Evolutionary conservation across 2,113 vertebrate genomes (phyloP).

Genomic region (Tor tambroides): DNA sequence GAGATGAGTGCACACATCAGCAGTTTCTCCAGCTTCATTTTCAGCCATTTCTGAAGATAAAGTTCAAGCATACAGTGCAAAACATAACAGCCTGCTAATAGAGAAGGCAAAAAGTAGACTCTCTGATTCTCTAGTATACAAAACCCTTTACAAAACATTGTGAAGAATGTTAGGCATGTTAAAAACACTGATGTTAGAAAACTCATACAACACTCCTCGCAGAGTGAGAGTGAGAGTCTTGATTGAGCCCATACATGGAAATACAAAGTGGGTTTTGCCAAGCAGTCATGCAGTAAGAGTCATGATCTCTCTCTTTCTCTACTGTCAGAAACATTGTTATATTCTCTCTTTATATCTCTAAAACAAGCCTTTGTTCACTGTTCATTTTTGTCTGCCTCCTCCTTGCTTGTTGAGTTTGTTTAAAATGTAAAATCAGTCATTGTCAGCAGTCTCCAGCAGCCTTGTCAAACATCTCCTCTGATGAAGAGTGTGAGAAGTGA

Average conservation of each 20-base stretch:
- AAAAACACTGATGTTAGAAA: constrained; percentile 29
- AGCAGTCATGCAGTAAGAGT: constrained; percentile 43
- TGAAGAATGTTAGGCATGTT: constrained; percentile 32
- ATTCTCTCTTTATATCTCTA: background rate
- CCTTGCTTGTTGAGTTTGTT: constrained; percentile 28
- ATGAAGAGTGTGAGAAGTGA: background rate
- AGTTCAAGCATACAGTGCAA: background rate
- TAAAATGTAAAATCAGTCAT: constrained; percentile 21
- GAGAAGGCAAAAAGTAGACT: background rate
- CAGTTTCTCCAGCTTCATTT: background rate
- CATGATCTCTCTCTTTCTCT: background rate
- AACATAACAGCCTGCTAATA: background rate
- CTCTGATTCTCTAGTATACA: background rate
- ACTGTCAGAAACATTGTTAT: background rate
- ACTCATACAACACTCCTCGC: constrained; percentile 24
- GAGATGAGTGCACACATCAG: background rate
- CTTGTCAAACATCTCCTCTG: constrained; percentile 35
- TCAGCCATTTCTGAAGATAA: background rate
- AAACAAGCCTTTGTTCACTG: background rate
- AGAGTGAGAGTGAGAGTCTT: constrained; percentile 17
- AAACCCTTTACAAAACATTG: background rate
- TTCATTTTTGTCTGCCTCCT: background rate
- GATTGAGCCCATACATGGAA: constrained; percentile 74
- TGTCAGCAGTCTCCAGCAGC: constrained; percentile 8
- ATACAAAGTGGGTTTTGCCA: constrained; percentile 50